Evolutionary conservation across 2,113 vertebrate genomes (phyloP).

Genomic region (Corapipo altera): DNA sequence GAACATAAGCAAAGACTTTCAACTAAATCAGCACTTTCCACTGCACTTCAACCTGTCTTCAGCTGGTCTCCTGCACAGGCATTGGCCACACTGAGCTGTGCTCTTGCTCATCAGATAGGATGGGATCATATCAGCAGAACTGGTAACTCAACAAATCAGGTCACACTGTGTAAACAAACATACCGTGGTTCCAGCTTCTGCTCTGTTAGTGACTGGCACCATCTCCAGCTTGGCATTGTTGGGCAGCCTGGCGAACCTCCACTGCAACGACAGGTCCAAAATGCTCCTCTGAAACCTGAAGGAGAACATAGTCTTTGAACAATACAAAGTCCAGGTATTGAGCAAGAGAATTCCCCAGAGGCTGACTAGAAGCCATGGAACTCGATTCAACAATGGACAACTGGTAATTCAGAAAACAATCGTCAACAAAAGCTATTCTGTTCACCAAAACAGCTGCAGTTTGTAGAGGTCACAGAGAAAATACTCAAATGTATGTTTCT

Average conservation of each 20-base stretch:
- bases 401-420: background rate
- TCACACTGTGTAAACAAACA: background rate
- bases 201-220: conserved; percentile 80
- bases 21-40: background rate
- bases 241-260: conserved; percentile 93
- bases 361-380: background rate
- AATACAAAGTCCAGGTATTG: background rate
- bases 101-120: background rate
- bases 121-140: background rate
- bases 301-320: conserved; percentile 3
- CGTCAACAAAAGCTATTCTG: background rate
- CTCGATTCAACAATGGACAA: background rate
- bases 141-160: background rate
- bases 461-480: background rate
- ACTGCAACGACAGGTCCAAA: conserved; percentile 89
- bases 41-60: background rate
- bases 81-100: accelerated
- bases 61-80: background rate
- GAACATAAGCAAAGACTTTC: background rate
- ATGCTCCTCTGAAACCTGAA: conserved; percentile 92
- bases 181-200: conserved; percentile 75
- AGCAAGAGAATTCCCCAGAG: background rate
- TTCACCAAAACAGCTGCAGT: background rate
- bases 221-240: conserved; percentile 98
- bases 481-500: background rate